Percentiles rank a stretch among this genome's conserved stretches.
Conservation (phyloP, 2,113 vertebrate species). For the Pontoporia blainvillei region DNA sequence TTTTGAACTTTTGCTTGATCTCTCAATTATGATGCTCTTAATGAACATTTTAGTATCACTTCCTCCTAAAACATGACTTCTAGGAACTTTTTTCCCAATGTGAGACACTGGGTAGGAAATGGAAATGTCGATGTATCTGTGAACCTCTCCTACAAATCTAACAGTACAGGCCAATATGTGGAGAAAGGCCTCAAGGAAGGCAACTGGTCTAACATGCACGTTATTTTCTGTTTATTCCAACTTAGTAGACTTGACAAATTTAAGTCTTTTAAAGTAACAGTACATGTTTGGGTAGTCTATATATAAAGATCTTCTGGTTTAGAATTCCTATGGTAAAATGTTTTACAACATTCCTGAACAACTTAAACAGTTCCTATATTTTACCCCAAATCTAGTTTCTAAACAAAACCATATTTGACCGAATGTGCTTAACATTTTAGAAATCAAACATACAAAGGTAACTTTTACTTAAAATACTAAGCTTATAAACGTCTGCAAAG, state of each 20-base stretch:
- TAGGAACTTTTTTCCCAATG: background rate
- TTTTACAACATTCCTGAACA: conserved; percentile 24
- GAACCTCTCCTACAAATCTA: background rate
- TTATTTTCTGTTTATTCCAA: conserved; percentile 23
- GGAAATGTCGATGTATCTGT: background rate
- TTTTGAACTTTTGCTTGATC: conserved; percentile 15
- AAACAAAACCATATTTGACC: conserved; percentile 11
- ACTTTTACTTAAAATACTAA: conserved; percentile 17
- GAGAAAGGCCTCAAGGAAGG: background rate
- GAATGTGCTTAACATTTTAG: background rate
- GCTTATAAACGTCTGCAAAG: background rate
- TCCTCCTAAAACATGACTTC: background rate
- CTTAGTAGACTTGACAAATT: background rate
- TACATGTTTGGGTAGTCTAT: background rate
- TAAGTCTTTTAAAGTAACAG: conserved; percentile 31
- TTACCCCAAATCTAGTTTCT: background rate
- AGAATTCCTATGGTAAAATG: background rate
- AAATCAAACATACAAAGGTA: conserved; percentile 20
- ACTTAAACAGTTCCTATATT: background rate
- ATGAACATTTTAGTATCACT: background rate
- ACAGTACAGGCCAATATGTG: background rate
- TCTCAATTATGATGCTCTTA: conserved; percentile 1
- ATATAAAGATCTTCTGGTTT: background rate
- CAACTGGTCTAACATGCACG: background rate
- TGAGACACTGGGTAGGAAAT: background rate